A percentile compares a stretch with the other conserved stretches of the same genome.
phyloP scores from a whole-genome alignment of 2,888 invertebrate genomes.

The Stomorhina lunata region DNA sequence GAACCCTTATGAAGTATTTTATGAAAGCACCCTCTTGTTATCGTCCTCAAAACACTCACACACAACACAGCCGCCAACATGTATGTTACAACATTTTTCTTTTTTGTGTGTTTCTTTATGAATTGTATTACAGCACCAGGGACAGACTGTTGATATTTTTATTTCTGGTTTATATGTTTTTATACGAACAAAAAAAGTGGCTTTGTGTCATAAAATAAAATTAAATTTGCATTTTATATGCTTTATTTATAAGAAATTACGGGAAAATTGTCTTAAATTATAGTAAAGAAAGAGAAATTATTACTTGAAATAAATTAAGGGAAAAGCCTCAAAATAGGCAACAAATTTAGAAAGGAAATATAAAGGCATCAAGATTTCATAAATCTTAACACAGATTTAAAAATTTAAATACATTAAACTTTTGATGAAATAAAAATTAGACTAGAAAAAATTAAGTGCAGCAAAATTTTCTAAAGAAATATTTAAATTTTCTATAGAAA shows the following conservation, averaged over 20 bases:
- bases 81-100: conserved; percentile 42
- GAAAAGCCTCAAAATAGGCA: conserved; percentile 6
- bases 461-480: no score
- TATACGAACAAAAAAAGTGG: background rate
- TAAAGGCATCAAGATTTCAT: no score
- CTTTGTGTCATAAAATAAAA: conserved; percentile 15
- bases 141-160: conserved; percentile 53
- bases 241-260: conserved; percentile 45
- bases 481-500: no score
- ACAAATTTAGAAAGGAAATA: background rate
- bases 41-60: conserved; percentile 26
- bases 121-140: conserved; percentile 49
- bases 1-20: conserved; percentile 58
- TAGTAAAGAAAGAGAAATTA: conserved; percentile 12
- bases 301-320: conserved; percentile 41
- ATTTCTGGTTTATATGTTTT: background rate
- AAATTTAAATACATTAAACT: no score
- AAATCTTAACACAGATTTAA: no score
- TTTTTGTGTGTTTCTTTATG: background rate
- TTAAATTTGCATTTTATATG: conserved; percentile 50
- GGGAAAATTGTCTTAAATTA: conserved; percentile 33
- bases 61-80: no score
- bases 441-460: no score
- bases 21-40: conserved; percentile 57
- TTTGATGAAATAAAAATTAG: no score